These are phyloP conservation scores for Periplaneta americana DNA, from an alignment of 1,140 invertebrate genomes.

Conservation along the genomic window DNA sequence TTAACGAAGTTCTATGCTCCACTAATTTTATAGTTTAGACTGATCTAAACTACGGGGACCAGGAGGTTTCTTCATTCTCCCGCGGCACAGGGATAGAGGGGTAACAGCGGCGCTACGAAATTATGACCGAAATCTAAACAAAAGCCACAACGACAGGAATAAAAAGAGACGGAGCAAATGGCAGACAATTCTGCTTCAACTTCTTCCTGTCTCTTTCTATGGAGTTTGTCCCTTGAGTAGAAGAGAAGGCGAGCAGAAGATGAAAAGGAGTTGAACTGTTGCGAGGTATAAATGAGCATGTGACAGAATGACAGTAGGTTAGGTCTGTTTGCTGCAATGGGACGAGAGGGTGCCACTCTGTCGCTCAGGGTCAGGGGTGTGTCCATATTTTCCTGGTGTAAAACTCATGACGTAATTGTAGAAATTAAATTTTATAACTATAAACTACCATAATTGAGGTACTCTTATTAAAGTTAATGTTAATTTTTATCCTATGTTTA, in stretches of 20 bases:
- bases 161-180: not conserved
- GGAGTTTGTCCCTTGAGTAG: not conserved
- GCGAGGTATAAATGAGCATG: not conserved
- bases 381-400: no score
- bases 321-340: not conserved
- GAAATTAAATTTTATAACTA: no score
- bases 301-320: not conserved
- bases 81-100: not conserved
- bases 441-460: no score
- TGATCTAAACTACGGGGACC: no score
- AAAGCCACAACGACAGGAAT: not conserved
- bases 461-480: no score
- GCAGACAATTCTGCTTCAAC: not conserved
- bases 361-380: not conserved
- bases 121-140: not conserved
- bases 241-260: not conserved
- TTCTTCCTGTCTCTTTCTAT: not conserved
- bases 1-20: no score
- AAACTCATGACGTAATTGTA: no score
- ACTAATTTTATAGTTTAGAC: no score
- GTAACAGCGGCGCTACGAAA: not conserved
- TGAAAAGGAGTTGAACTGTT: not conserved
- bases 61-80: no score
- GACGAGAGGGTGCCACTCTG: not conserved
- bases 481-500: no score